Percentiles rank a stretch among this genome's conserved stretches.
Evolutionary conservation across 2,113 vertebrate genomes (phyloP).

Genomic region (Noturus placidus): DNA sequence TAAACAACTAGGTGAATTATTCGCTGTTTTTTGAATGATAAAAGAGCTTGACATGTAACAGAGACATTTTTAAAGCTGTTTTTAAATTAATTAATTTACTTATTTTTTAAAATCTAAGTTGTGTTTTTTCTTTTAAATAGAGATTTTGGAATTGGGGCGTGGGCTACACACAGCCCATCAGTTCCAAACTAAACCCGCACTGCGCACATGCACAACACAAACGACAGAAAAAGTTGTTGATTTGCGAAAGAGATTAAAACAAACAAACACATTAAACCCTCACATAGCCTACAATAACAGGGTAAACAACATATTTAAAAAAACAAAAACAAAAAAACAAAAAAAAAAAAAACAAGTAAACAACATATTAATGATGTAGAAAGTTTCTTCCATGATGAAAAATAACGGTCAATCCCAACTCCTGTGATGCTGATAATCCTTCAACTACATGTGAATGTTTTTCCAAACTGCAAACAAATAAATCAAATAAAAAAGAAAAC

Average conservation of each 20-base stretch:
- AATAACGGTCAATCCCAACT: not conserved
- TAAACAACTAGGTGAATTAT: not conserved
- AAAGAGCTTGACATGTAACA: not conserved
- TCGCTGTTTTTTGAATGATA: not conserved
- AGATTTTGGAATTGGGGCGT: slow-evolving; percentile 17
- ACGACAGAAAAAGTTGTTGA: not conserved
- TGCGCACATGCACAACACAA: not conserved
- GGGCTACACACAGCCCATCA: slow-evolving; percentile 10
- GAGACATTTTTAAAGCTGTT: not conserved
- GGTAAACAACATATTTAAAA: no score
- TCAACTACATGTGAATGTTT: not conserved
- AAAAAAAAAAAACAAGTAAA: not conserved
- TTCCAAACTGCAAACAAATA: not conserved
- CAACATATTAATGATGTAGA: not conserved
- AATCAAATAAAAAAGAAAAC: not conserved
- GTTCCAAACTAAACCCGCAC: not conserved
- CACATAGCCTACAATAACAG: not conserved
- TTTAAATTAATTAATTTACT: no score
- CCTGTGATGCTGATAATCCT: not conserved
- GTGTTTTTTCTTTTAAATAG: not conserved
- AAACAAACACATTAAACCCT: not conserved
- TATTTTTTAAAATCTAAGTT: not conserved
- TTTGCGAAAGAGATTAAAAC: not conserved
- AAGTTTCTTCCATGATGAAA: not conserved
- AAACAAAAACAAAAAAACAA: no score